Conservation (phyloP, 2,113 vertebrate species). For the Gorilla gorilla region DNA sequence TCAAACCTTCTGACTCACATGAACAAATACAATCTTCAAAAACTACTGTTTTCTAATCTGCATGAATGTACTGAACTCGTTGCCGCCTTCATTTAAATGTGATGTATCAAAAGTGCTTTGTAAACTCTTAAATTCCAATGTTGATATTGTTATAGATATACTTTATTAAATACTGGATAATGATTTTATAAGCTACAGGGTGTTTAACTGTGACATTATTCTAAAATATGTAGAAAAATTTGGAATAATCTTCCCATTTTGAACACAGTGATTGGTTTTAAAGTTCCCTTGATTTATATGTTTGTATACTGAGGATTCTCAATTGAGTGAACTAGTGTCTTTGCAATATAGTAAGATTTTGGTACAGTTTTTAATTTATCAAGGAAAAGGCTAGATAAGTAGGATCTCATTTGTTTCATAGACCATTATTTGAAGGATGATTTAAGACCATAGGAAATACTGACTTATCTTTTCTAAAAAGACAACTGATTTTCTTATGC, state of each 20-base stretch:
- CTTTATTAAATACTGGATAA: neutral
- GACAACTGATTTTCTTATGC: neutral
- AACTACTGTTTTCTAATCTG: conserved; percentile 3
- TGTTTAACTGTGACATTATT: conserved; percentile 44
- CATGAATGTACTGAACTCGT: neutral
- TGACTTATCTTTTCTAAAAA: conserved; percentile 29
- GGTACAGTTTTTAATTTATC: neutral
- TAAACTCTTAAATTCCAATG: neutral
- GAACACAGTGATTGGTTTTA: neutral
- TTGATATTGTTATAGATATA: neutral
- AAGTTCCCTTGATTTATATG: conserved; percentile 15
- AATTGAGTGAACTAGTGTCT: neutral
- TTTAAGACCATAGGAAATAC: conserved; percentile 12
- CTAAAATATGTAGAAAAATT: conserved; percentile 3
- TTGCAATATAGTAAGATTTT: conserved; percentile 16
- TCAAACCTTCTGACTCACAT: neutral
- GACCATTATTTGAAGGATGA: neutral
- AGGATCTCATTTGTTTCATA: neutral
- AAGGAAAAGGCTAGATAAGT: neutral
- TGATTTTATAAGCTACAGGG: neutral
- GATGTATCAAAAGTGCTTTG: neutral
- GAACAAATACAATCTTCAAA: neutral
- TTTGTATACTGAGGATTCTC: neutral
- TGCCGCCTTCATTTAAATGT: neutral
- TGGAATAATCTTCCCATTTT: neutral